phyloP scores from a whole-genome alignment of 2,113 vertebrate genomes.

The Steatornis caripensis region DNA sequence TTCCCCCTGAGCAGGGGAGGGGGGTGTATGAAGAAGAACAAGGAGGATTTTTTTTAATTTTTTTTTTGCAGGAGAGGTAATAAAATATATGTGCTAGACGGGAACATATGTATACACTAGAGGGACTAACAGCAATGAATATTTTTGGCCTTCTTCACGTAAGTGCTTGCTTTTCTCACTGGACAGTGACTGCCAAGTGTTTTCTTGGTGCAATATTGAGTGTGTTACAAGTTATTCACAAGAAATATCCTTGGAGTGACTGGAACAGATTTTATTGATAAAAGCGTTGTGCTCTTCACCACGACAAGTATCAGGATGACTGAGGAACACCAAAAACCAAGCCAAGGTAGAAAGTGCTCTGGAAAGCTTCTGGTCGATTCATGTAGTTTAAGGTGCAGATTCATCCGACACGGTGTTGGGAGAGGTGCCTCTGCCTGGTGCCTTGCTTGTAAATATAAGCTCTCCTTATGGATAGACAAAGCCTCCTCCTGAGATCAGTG shows the following conservation, averaged over 20 bases:
- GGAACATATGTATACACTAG: background rate
- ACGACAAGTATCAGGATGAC: background rate
- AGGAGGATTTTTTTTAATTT: background rate
- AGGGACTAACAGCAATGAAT: background rate
- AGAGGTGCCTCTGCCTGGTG: background rate
- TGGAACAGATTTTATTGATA: background rate
- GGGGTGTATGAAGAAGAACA: background rate
- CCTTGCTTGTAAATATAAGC: background rate
- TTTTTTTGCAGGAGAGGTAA: background rate
- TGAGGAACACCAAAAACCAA: background rate
- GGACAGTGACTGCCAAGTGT: background rate
- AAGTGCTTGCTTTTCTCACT: background rate
- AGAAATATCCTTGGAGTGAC: background rate
- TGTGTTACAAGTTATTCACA: background rate
- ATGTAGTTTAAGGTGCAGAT: background rate
- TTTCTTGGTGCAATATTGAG: background rate
- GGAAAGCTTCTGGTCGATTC: background rate
- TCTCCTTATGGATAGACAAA: background rate
- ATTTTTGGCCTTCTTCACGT: background rate
- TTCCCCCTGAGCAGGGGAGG: too few relatives aligned
- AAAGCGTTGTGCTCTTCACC: background rate
- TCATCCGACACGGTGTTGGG: background rate
- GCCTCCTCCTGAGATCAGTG: background rate
- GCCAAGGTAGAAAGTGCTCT: background rate
- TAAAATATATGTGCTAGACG: background rate